Base-by-base conservation (phyloP, 2,888 invertebrate genomes). In the Leptopilina myrica region DNA sequence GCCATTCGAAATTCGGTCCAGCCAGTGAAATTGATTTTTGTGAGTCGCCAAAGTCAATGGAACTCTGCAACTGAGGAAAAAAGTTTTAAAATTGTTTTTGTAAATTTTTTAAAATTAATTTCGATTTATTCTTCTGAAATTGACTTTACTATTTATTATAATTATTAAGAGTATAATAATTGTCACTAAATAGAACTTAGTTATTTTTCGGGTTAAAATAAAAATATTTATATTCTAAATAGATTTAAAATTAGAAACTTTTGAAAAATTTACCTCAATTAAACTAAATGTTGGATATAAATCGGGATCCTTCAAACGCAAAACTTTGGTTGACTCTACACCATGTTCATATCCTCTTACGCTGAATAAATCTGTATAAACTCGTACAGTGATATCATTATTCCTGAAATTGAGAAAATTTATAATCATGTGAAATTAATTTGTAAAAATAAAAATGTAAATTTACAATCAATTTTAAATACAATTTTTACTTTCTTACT, bases 1-100 rank as follows among this genome's bases (percentile, higher is more conserved):
- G 49, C 20, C 20, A 33, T 20, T 69, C 14, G 20, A 26, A 26
- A 69, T 69, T 33, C 14, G 69, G 69, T 26, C 26, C 69, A 69
- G 53, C 69, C 5, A 53, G 26, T 0, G 26, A 6, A 53, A 69
- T 69, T 15, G 53, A 26, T 53, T 69, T 69, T 53, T 26, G 49
- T 3, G 11, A 26, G 49, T 53, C 26, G 8, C 69, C 69, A 14
- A 69, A 53, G 20, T 8, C 3, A 12, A 53, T 69, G 2, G 53
- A 53, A 33, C 26, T 69, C 20, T 33, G 49, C 26, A 69, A 5
- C 53, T 69, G 9, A 8, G 53, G 8, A 15, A 46, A 67, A 49
- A 67, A 6, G n/a, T n/a, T 43, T 15, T 20, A 33, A 43, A 6
- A 46, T 3, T 2, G 33, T 33, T 2, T 12, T n/a, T 11, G 53